Evolutionary conservation across 2,113 vertebrate species (phyloP).

Genomic region (Periophthalmodon schlosseri): DNA sequence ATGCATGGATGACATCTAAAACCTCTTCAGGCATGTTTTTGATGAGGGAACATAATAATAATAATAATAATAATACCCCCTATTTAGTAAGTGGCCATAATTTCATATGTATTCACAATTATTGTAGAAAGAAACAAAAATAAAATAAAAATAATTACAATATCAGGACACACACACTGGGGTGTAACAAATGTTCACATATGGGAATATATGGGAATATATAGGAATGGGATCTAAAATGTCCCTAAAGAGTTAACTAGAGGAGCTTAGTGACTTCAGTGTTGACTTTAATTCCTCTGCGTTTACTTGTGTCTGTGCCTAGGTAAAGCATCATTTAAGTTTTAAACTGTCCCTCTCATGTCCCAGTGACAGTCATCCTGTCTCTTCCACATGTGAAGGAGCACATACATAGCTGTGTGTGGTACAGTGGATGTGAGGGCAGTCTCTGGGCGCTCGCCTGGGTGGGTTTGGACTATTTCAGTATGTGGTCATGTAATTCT

Average conservation of each 20-base stretch:
- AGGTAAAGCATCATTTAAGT: slow-evolving; percentile 20
- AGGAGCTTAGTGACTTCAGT: neutral
- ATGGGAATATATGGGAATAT: no score
- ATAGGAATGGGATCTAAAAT: neutral
- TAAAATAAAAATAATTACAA: no score
- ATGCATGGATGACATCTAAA: no score
- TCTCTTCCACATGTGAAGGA: slow-evolving; percentile 33
- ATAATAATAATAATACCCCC: no score
- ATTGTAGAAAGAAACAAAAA: no score
- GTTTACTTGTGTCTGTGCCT: slow-evolving; percentile 14
- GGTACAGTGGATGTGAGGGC: slow-evolving; percentile 14
- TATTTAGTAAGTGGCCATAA: no score
- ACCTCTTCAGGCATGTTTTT: no score
- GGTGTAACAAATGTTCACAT: no score
- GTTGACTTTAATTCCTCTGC: slow-evolving; percentile 1
- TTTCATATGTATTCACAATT: no score
- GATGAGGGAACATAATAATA: no score
- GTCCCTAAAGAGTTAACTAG: neutral
- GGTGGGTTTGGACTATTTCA: slow-evolving; percentile 39
- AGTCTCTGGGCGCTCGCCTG: slow-evolving; percentile 7
- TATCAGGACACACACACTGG: no score
- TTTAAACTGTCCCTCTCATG: slow-evolving; percentile 36
- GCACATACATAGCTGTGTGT: slow-evolving; percentile 7
- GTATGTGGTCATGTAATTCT: slow-evolving; percentile 22
- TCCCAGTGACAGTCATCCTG: slow-evolving; percentile 27